Evolutionary conservation across 2,888 invertebrate genomes (phyloP).

Genomic region (Drosophila subquinaria): DNA sequence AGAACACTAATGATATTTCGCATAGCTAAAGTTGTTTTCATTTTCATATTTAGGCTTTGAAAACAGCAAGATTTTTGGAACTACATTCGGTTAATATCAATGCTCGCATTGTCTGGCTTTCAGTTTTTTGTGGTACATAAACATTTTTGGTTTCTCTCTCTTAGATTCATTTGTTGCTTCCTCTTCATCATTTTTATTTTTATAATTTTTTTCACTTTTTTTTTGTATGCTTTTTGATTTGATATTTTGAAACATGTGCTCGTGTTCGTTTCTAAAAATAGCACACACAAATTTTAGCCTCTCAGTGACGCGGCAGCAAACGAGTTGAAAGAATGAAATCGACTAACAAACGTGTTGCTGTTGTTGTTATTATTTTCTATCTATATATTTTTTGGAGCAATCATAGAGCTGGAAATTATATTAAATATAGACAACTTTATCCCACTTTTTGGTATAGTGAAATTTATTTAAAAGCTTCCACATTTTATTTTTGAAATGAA

Average conservation of each 20-base stretch:
- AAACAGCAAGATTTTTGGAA: conserved; percentile 19
- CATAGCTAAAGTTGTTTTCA: neutral
- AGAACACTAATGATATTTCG: neutral
- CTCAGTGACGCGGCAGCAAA: conserved; percentile 41
- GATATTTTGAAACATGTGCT: conserved; percentile 80
- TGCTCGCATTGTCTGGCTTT: conserved; percentile 17
- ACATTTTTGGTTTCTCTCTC: conserved; percentile 48
- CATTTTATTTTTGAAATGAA: conserved; percentile 5
- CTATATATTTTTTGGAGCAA: neutral
- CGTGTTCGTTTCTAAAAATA: conserved; percentile 68
- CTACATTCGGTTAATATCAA: conserved; percentile 28
- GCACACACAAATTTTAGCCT: conserved; percentile 38
- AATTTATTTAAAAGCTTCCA: neutral
- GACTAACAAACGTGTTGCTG: conserved; percentile 36
- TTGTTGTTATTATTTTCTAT: neutral
- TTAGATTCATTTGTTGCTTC: conserved; percentile 30
- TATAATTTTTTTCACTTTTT: conserved; percentile 36
- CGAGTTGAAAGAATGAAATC: conserved; percentile 47
- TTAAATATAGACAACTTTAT: neutral
- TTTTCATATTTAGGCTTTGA: neutral
- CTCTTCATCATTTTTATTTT: conserved; percentile 47
- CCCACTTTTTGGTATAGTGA: neutral
- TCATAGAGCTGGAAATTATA: neutral
- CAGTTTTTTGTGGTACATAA: conserved; percentile 19
- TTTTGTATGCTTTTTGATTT: conserved; percentile 61